A percentile compares a stretch with the other conserved stretches of the same genome.
Conservation (phyloP, 1,140 invertebrate species). For the Aethina tumida region DNA sequence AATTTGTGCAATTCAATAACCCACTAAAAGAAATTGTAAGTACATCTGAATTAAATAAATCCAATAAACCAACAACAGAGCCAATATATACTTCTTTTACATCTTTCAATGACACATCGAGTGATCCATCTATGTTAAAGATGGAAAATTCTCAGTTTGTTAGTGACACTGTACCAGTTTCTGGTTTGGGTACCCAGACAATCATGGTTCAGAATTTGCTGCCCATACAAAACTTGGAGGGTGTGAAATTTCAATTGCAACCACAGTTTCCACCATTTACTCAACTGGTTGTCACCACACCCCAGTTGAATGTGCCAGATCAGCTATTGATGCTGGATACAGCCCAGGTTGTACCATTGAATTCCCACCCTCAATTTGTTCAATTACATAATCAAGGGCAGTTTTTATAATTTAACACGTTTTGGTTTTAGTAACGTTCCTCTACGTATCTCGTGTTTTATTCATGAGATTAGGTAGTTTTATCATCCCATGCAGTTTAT, state of each 20-base stretch:
- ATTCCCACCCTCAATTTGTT: constrained; percentile 21
- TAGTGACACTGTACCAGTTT: too few relatives aligned
- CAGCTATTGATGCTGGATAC: constrained; percentile 27
- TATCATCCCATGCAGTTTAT: too few relatives aligned
- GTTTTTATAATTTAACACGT: constrained; percentile 11
- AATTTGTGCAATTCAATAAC: too few relatives aligned
- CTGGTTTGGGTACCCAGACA: too few relatives aligned
- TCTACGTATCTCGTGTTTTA: too few relatives aligned
- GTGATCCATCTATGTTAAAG: too few relatives aligned
- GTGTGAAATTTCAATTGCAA: constrained; percentile 21
- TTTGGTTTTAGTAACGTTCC: constrained; percentile 1
- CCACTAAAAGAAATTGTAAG: too few relatives aligned
- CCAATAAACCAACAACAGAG: constrained; percentile 15
- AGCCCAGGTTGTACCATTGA: constrained; percentile 22
- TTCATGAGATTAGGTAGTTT: too few relatives aligned
- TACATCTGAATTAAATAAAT: too few relatives aligned
- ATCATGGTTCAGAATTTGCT: too few relatives aligned
- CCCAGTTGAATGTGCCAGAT: constrained; percentile 20
- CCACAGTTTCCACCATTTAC: constrained; percentile 20
- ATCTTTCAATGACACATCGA: too few relatives aligned
- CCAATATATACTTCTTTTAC: constrained; percentile 22
- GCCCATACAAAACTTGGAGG: constrained; percentile 19
- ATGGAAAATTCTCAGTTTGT: too few relatives aligned
- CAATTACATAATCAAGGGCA: constrained; percentile 21
- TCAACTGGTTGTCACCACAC: constrained; percentile 21